Percentiles rank a stretch among this genome's conserved stretches.
Evolutionary conservation across 2,888 invertebrate species (phyloP).

Genomic region (Fragum sueziense): DNA sequence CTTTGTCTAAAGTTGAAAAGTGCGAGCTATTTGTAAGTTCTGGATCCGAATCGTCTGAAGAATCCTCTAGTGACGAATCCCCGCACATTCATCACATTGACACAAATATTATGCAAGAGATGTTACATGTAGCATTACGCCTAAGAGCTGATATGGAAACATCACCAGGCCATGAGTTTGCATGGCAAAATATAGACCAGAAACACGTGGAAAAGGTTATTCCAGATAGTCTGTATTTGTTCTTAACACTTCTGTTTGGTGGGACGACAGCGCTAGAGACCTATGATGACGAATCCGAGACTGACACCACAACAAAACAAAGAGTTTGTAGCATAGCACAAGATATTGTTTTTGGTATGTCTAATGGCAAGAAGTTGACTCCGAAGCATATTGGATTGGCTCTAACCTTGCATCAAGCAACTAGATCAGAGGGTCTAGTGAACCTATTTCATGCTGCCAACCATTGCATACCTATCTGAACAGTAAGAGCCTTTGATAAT

Average conservation of each 20-base stretch:
- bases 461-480: not conserved
- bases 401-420: not conserved
- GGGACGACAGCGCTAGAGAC: not conserved
- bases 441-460: not conserved
- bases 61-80: not conserved
- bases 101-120: not conserved
- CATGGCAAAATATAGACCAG: not conserved
- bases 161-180: not conserved
- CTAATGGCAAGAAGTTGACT: not conserved
- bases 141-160: not conserved
- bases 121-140: not conserved
- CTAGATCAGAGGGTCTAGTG: not conserved
- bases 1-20: not conserved
- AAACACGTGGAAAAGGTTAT: not conserved
- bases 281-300: too few relatives aligned
- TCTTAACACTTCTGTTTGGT: not conserved
- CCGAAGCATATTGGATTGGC: not conserved
- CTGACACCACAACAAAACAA: too few relatives aligned
- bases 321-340: not conserved
- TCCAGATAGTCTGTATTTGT: not conserved
- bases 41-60: not conserved
- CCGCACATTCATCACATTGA: not conserved
- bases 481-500: not conserved
- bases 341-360: not conserved
- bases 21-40: not conserved